A percentile compares a stretch with the other conserved stretches of the same genome.
These are phyloP conservation scores for Otolemur crassicaudatus DNA, from an alignment of 2,797 vertebrate species.

Conservation along the genomic window DNA sequence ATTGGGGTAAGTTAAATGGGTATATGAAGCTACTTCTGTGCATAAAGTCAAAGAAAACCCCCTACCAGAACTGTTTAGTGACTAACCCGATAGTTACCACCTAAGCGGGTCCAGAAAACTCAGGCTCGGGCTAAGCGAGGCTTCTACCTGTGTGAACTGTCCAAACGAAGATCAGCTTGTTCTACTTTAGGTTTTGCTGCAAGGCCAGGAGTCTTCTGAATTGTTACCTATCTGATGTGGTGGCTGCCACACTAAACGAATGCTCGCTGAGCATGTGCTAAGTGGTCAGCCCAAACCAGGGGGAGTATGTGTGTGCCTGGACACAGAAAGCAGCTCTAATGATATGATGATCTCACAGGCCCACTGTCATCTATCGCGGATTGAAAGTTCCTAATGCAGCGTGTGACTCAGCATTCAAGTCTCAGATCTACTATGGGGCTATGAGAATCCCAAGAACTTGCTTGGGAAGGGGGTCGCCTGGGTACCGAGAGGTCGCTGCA, in stretches of 20 bases:
- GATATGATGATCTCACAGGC: background rate
- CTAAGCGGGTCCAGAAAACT: background rate
- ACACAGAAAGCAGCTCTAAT: background rate
- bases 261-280: background rate
- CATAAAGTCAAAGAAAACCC: background rate
- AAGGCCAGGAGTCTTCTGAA: background rate
- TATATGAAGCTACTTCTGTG: background rate
- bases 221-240: background rate
- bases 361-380: background rate
- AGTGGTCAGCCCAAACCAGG: background rate
- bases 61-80: background rate
- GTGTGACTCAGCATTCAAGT: background rate
- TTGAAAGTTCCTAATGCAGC: background rate
- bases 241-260: background rate
- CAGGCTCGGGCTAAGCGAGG: background rate
- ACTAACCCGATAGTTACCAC: background rate
- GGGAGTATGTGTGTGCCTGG: background rate
- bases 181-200: background rate
- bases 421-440: fast-evolving
- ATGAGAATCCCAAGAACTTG: background rate
- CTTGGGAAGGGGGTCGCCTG: background rate
- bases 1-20: background rate
- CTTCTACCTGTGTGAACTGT: background rate
- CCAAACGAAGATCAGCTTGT: background rate
- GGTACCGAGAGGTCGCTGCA: background rate